A percentile compares a stretch with the other conserved stretches of the same genome.
Evolutionary conservation across 2,113 vertebrate genomes (phyloP).

Genomic region (Phycodurus eques): DNA sequence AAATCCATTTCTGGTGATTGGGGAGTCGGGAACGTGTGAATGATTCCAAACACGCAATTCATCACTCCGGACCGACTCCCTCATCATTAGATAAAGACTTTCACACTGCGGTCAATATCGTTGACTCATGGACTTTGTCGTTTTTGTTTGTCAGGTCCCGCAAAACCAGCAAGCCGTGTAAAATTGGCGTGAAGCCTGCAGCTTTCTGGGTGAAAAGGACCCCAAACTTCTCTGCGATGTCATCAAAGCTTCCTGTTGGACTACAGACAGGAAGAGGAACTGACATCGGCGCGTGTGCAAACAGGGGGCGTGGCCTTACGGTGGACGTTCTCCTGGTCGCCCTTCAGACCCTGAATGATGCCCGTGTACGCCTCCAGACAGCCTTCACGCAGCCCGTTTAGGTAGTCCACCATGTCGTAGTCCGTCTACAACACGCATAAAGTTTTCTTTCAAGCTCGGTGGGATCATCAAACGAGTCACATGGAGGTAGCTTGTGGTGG

Average conservation of each 20-base stretch:
- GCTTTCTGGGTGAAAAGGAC: conserved; percentile 63
- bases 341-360: conserved; percentile 96
- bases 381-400: conserved; percentile 94
- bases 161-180: conserved; percentile 58
- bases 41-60: no score
- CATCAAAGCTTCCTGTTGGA: conserved; percentile 58
- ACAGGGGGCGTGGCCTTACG: conserved; percentile 78
- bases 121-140: no score
- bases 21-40: no score
- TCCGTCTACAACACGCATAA: conserved; percentile 77
- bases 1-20: no score
- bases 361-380: conserved; percentile 97
- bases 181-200: conserved; percentile 2
- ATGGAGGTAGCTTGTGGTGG: no score
- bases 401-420: conserved; percentile 99
- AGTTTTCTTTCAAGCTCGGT: neutral
- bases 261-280: conserved; percentile 64
- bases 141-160: conserved; percentile 49
- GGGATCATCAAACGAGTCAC: no score
- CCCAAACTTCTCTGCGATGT: conserved; percentile 46
- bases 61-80: no score
- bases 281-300: conserved; percentile 30
- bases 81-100: no score
- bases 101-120: no score
- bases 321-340: conserved; percentile 98